Conservation (phyloP, 2,888 invertebrate species). For the Cheilosia grossa region DNA sequence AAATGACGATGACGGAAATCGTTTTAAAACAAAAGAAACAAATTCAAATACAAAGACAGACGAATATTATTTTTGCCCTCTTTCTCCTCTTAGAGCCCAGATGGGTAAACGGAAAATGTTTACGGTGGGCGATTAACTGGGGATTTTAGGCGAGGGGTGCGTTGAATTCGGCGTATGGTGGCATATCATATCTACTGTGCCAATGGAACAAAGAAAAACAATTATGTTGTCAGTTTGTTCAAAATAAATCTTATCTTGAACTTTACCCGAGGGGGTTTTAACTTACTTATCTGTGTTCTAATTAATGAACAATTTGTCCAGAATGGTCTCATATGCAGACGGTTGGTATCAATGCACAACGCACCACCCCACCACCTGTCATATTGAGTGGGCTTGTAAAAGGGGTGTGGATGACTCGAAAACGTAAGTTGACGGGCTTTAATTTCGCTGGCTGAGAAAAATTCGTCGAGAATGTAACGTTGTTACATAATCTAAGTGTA, state of each 20-base stretch:
- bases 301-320: too few species aligned
- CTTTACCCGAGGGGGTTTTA: constrained; percentile 4
- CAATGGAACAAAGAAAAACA: constrained; percentile 13
- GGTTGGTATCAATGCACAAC: neutral
- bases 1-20: constrained; percentile 42
- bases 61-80: neutral
- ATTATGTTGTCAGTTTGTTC: neutral
- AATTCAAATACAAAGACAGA: neutral
- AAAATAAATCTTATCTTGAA: neutral
- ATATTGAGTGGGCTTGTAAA: neutral
- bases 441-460: constrained; percentile 8
- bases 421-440: neutral
- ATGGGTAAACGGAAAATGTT: neutral
- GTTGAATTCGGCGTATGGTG: neutral
- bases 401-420: neutral
- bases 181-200: constrained; percentile 11
- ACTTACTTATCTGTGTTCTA: constrained; percentile 18
- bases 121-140: neutral
- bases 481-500: constrained; percentile 41
- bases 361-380: neutral
- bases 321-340: neutral
- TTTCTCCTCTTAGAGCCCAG: neutral
- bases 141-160: neutral
- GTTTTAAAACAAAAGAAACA: constrained; percentile 20
- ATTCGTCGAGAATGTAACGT: neutral